A percentile compares a stretch with the other conserved stretches of the same genome.
phyloP scores from a whole-genome alignment of 2,113 vertebrate genomes.

The Acanthochromis polyacanthus region DNA sequence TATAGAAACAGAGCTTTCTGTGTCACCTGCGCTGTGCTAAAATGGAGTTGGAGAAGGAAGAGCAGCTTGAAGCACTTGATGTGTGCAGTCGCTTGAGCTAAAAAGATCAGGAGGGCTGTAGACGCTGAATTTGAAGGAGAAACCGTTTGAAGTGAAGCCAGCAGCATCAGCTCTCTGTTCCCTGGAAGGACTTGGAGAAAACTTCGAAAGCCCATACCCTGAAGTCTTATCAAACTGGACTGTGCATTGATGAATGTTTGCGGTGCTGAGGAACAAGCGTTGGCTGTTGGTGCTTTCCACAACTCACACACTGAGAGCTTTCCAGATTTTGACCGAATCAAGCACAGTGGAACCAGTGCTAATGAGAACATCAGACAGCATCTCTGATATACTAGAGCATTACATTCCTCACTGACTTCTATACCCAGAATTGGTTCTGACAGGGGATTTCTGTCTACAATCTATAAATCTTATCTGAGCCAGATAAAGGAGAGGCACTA shows the following conservation, averaged over 20 bases:
- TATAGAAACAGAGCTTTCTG: slow-evolving; percentile 2
- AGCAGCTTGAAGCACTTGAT: slow-evolving; percentile 36
- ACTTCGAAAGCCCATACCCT: not conserved
- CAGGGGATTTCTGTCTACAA: not conserved
- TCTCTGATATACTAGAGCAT: not conserved
- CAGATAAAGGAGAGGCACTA: slow-evolving; percentile 7
- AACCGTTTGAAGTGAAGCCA: slow-evolving; percentile 13
- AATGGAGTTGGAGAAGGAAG: slow-evolving; percentile 13
- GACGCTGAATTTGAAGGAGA: slow-evolving; percentile 38
- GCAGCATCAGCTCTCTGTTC: slow-evolving; percentile 17
- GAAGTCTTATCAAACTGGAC: not conserved
- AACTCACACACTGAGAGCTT: not conserved
- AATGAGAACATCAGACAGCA: too few species aligned
- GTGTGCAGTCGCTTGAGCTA: slow-evolving; percentile 24
- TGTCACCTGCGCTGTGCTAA: slow-evolving; percentile 44
- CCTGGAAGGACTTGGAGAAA: slow-evolving; percentile 11
- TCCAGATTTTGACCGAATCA: not conserved
- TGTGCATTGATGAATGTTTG: not conserved
- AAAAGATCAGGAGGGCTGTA: slow-evolving; percentile 42
- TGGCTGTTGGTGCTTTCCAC: not conserved
- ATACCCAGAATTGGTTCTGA: slow-evolving; percentile 4
- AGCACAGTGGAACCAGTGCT: not conserved
- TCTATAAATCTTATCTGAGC: slow-evolving; percentile 10
- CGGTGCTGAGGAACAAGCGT: not conserved
- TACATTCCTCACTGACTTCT: not conserved